These are phyloP conservation scores for Laticauda colubrina DNA, from an alignment of 2,113 vertebrate genomes.

Conservation along the genomic window DNA sequence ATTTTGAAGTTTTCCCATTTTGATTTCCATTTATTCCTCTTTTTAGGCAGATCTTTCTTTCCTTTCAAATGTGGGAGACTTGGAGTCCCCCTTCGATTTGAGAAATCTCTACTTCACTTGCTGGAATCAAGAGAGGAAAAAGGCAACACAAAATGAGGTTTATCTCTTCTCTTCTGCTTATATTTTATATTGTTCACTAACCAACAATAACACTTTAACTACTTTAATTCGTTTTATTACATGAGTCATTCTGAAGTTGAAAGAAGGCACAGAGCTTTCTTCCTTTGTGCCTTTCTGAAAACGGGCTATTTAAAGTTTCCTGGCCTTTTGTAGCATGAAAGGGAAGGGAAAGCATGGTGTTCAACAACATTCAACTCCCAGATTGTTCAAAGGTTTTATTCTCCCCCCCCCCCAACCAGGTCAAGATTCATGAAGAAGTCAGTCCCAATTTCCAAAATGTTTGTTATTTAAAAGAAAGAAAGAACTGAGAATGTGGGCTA, in stretches of 20 bases:
- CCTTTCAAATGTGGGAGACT: background rate
- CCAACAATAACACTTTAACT: background rate
- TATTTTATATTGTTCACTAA: background rate
- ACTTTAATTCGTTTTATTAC: background rate
- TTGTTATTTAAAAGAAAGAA: background rate
- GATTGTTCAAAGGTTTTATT: background rate
- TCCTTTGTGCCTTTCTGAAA: background rate
- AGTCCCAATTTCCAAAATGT: background rate
- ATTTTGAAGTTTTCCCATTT: background rate
- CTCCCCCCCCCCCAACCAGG: rapidly evolving
- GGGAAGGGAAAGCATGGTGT: background rate
- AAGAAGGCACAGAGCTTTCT: background rate
- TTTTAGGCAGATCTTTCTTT: background rate
- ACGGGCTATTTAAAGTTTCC: background rate
- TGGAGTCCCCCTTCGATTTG: background rate
- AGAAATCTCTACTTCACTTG: background rate
- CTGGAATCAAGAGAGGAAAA: background rate
- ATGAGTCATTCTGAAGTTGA: background rate
- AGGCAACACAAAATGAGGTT: background rate
- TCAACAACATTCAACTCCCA: background rate
- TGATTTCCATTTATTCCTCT: background rate
- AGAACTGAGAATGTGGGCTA: background rate
- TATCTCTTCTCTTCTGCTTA: background rate
- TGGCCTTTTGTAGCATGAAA: background rate
- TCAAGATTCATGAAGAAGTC: background rate